phyloP scores from a whole-genome alignment of 2,797 vertebrate species.

The Eidolon dupreanum region DNA sequence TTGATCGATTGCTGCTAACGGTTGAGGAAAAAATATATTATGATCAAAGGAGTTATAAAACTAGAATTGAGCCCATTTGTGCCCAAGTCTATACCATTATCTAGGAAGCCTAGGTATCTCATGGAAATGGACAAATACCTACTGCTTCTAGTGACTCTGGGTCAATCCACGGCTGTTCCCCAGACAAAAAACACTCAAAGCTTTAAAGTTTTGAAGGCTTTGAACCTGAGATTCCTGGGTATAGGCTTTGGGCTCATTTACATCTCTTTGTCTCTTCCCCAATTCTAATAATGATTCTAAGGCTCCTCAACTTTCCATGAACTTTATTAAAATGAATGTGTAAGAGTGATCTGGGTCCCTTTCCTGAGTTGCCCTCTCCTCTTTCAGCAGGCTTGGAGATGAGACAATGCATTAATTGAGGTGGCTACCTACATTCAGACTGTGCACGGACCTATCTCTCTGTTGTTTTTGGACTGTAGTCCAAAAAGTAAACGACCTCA shows the following conservation, averaged over 20 bases:
- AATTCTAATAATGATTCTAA: slow-evolving; percentile 65
- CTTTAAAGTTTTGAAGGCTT: slow-evolving; percentile 40
- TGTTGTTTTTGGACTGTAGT: slow-evolving; percentile 66
- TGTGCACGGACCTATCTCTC: slow-evolving; percentile 22
- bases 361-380: slow-evolving; percentile 59
- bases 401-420: slow-evolving; percentile 69
- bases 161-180: slow-evolving; percentile 59
- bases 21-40: not conserved
- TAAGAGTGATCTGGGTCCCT: not conserved
- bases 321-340: slow-evolving; percentile 69
- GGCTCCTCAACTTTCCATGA: slow-evolving; percentile 72
- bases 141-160: slow-evolving; percentile 51
- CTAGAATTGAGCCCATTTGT: slow-evolving; percentile 43
- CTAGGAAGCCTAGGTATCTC: slow-evolving; percentile 68
- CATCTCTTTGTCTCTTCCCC: slow-evolving; percentile 55
- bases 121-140: slow-evolving; percentile 63
- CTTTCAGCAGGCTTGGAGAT: slow-evolving; percentile 63
- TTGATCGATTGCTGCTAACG: not conserved
- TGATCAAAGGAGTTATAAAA: slow-evolving; percentile 21
- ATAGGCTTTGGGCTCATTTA: slow-evolving; percentile 61
- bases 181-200: slow-evolving; percentile 59
- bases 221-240: slow-evolving; percentile 23
- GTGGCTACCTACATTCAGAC: slow-evolving; percentile 47
- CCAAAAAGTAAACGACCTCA: slow-evolving; percentile 54
- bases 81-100: slow-evolving; percentile 54